A percentile compares a stretch with the other conserved stretches of the same genome.
Evolutionary conservation across 2,888 invertebrate species (phyloP).

Genomic region (Cephus runcator): DNA sequence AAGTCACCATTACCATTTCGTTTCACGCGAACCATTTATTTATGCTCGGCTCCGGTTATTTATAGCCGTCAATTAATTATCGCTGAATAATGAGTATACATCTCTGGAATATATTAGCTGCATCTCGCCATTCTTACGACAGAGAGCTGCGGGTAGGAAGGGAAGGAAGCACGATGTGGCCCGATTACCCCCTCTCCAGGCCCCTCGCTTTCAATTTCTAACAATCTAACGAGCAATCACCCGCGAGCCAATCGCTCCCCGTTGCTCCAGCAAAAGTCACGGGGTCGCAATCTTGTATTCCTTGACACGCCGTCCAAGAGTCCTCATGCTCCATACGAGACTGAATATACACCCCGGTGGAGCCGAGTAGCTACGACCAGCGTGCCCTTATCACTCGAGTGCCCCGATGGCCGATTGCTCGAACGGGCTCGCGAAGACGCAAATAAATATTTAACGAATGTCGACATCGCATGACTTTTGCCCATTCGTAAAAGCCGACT

Average conservation of each 20-base stretch:
- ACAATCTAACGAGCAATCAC: not conserved
- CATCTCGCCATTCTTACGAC: conserved; percentile 54
- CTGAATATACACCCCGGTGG: not conserved
- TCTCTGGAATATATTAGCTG: conserved; percentile 58
- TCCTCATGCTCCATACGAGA: not conserved
- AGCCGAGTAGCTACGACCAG: not conserved
- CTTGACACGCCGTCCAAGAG: not conserved
- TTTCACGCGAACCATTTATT: conserved; percentile 63
- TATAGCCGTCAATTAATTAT: conserved; percentile 64
- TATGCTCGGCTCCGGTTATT: conserved; percentile 58
- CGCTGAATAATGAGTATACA: conserved; percentile 62
- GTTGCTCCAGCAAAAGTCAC: not conserved
- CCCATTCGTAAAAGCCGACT: conserved; percentile 43
- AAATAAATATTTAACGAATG: conserved; percentile 29
- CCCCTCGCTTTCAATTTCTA: not conserved
- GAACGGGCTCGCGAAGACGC: not conserved
- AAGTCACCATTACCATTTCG: conserved; percentile 64
- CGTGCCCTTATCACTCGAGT: not conserved
- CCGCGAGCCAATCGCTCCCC: not conserved
- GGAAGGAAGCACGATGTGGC: not conserved
- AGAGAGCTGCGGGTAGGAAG: not conserved
- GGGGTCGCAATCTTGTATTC: not conserved
- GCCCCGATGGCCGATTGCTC: not conserved
- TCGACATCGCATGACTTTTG: conserved; percentile 33
- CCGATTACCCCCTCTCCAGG: not conserved